Evolutionary conservation across 2,797 vertebrate species (phyloP).

Genomic region (Takifugu ocellatus): DNA sequence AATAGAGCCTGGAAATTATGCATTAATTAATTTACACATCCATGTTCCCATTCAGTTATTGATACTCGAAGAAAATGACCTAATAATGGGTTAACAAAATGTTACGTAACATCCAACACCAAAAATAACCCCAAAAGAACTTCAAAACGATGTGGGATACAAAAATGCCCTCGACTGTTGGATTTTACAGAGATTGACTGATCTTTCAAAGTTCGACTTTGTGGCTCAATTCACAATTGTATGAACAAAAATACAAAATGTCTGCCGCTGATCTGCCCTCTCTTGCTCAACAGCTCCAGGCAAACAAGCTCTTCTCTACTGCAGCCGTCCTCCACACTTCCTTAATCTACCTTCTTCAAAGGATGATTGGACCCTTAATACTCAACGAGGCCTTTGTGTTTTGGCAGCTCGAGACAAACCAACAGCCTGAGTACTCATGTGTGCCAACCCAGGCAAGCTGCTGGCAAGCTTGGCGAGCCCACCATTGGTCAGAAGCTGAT

Average conservation of each 20-base stretch:
- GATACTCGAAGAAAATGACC: slow-evolving; percentile 39
- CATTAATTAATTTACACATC: slow-evolving; percentile 34
- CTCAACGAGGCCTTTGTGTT: slow-evolving; percentile 73
- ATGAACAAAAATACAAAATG: slow-evolving; percentile 40
- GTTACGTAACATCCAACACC: too few relatives aligned
- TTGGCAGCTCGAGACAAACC: slow-evolving; percentile 83
- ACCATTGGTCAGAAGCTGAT: slow-evolving; percentile 92
- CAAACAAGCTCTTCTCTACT: slow-evolving; percentile 35
- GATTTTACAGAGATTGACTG: not conserved
- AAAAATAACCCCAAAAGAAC: too few relatives aligned
- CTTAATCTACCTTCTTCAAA: slow-evolving; percentile 49
- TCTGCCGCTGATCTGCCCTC: slow-evolving; percentile 16
- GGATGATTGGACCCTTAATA: slow-evolving; percentile 38
- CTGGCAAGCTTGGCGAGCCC: slow-evolving; percentile 92
- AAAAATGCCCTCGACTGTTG: slow-evolving; percentile 27
- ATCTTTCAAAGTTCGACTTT: slow-evolving; percentile 15
- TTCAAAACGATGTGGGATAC: not conserved
- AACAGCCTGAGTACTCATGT: slow-evolving; percentile 88
- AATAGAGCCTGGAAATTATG: slow-evolving; percentile 39
- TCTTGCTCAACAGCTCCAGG: slow-evolving; percentile 27
- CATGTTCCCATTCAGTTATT: too few relatives aligned
- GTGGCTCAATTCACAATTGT: slow-evolving; percentile 25
- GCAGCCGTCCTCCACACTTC: slow-evolving; percentile 22
- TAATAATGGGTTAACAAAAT: slow-evolving; percentile 43
- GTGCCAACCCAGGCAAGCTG: slow-evolving; percentile 90